These are phyloP conservation scores for Enteromius unitaeniatus DNA, from an alignment of 2,797 vertebrate species.

Conservation along the genomic window DNA sequence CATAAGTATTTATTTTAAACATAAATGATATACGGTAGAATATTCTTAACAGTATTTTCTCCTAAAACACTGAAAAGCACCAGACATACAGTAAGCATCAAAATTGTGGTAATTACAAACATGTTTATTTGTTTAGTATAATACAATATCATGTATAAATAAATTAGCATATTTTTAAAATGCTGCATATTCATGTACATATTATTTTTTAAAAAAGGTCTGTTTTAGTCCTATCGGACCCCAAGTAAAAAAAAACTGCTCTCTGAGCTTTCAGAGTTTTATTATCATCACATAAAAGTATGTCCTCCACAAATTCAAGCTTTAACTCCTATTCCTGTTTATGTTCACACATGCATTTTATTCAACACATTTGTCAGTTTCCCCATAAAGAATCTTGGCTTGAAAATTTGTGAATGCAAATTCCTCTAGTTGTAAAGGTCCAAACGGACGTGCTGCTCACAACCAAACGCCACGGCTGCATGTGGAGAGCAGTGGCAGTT, in stretches of 20 bases:
- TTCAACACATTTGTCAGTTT: constrained; percentile 6
- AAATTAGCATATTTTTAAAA: background rate
- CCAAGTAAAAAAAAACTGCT: background rate
- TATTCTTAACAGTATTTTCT: background rate
- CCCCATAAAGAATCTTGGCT: background rate
- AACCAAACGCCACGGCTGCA: background rate
- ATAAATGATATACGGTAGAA: background rate
- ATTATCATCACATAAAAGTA: constrained; percentile 7
- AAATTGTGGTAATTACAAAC: background rate
- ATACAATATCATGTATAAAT: background rate
- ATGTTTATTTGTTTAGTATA: background rate
- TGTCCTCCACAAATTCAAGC: constrained; percentile 15
- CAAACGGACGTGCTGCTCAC: background rate
- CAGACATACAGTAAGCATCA: background rate
- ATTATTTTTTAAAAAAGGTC: too few relatives aligned
- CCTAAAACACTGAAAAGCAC: background rate
- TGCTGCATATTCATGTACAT: background rate
- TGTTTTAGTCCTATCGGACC: background rate
- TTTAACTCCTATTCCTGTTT: background rate
- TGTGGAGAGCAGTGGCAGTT: constrained; percentile 24
- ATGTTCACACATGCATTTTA: constrained; percentile 25
- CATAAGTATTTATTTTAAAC: background rate
- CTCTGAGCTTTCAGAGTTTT: constrained; percentile 18
- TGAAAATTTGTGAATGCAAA: background rate
- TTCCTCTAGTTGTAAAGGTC: constrained; percentile 5